These are phyloP conservation scores for Drosophila parabipectinata DNA, from an alignment of 1,140 invertebrate species.

Conservation along the genomic window DNA sequence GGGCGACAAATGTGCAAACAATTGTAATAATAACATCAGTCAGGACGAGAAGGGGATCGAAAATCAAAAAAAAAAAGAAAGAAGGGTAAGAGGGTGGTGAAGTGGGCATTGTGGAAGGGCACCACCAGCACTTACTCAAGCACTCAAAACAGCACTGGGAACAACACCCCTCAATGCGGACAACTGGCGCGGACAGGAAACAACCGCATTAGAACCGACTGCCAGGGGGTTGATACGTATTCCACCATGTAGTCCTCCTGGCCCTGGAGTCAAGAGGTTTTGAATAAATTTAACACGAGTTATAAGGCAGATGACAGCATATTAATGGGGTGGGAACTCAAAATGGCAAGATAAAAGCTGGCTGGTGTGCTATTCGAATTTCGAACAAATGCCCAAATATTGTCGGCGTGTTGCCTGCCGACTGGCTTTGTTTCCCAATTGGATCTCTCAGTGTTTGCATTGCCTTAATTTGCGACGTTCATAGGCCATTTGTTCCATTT, in stretches of 20 bases:
- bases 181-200: slow-evolving; percentile 48
- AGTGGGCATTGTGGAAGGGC: slow-evolving; percentile 6
- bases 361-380: background rate
- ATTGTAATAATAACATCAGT: slow-evolving; percentile 79
- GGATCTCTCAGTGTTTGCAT: slow-evolving; percentile 67
- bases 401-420: background rate
- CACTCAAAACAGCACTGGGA: slow-evolving; percentile 43
- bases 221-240: slow-evolving; percentile 42
- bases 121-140: slow-evolving; percentile 46
- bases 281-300: slow-evolving; percentile 79
- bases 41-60: slow-evolving; percentile 58
- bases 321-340: slow-evolving; percentile 4
- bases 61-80: background rate
- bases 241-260: background rate
- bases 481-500: slow-evolving; percentile 81
- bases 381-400: slow-evolving; percentile 61
- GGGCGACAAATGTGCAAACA: slow-evolving; percentile 78
- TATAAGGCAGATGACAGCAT: slow-evolving; percentile 69
- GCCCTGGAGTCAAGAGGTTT: slow-evolving; percentile 70
- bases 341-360: slow-evolving; percentile 13
- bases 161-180: slow-evolving; percentile 55
- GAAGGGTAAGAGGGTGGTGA: background rate
- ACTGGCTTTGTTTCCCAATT: slow-evolving; percentile 69
- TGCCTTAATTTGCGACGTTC: slow-evolving; percentile 78
- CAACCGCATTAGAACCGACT: slow-evolving; percentile 34